phyloP scores from a whole-genome alignment of 2,888 invertebrate genomes.

The Gryllus longicercus region DNA sequence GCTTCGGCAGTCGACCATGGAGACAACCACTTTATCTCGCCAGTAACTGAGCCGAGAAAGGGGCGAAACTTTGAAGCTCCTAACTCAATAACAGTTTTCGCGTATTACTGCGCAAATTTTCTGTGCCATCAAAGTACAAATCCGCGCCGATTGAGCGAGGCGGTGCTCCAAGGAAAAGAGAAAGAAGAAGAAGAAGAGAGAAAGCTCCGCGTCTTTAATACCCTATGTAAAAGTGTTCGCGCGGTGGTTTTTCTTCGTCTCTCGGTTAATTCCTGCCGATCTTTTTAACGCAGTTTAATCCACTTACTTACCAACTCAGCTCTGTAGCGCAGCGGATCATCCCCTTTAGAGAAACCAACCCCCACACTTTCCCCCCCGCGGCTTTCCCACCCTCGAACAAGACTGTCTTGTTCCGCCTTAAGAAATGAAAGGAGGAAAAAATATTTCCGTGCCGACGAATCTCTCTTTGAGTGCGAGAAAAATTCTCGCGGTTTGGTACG shows the following conservation, averaged over 20 bases:
- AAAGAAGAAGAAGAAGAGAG: not conserved
- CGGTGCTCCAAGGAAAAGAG: not conserved
- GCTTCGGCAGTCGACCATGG: no score
- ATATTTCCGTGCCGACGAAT: not conserved
- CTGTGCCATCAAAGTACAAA: not conserved
- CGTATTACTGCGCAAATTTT: not conserved
- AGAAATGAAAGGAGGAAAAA: not conserved
- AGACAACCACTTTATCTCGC: not conserved
- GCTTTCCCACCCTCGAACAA: not conserved
- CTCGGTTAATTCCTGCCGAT: not conserved
- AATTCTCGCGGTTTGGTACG: not conserved
- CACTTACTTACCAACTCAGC: not conserved
- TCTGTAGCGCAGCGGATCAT: not conserved
- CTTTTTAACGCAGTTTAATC: conserved; percentile 17
- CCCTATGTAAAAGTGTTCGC: not conserved
- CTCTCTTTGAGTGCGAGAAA: not conserved
- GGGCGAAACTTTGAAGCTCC: not conserved
- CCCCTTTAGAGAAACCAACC: not conserved
- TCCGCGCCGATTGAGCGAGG: not conserved
- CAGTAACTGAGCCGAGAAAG: not conserved
- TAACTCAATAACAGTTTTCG: conserved; percentile 5
- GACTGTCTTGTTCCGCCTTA: conserved; percentile 10
- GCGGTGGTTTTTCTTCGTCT: not conserved
- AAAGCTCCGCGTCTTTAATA: not conserved
- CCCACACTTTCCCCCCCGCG: not conserved